A percentile compares a stretch with the other conserved stretches of the same genome.
Evolutionary conservation across 2,113 vertebrate species (phyloP).

Genomic region (Gymnocephalus cernua): DNA sequence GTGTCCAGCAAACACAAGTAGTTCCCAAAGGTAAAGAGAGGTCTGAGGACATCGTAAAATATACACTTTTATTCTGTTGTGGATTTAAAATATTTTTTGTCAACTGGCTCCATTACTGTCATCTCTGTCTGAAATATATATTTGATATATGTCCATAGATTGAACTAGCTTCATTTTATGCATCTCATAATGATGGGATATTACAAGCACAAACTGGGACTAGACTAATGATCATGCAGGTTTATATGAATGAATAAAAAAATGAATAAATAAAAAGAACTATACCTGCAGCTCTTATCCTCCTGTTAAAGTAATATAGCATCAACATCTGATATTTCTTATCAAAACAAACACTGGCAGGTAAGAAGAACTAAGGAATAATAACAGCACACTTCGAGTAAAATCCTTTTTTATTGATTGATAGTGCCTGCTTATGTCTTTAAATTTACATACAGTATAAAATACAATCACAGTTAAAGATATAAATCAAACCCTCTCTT

Average conservation of each 20-base stretch:
- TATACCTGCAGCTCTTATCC: background rate
- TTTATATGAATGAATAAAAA: background rate
- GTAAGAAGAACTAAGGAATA: background rate
- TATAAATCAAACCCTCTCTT: conserved; percentile 58
- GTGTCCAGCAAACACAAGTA: background rate
- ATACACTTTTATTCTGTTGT: background rate
- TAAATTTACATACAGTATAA: conserved; percentile 72
- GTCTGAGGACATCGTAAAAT: background rate
- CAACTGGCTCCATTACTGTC: background rate
- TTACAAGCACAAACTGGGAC: background rate
- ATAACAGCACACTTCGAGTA: background rate
- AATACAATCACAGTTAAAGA: conserved; percentile 69
- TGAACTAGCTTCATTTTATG: background rate
- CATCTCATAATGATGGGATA: background rate
- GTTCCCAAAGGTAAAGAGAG: background rate
- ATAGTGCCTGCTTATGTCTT: conserved; percentile 48
- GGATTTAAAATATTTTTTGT: background rate
- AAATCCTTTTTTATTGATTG: conserved; percentile 58
- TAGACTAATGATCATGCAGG: background rate
- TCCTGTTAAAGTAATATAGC: background rate
- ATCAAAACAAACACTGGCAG: background rate
- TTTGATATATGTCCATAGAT: background rate
- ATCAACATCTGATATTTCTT: background rate
- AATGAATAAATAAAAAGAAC: background rate
- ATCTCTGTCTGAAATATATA: background rate